Evolutionary conservation across 2,888 invertebrate genomes (phyloP).

Genomic region (Eulithis prunata): DNA sequence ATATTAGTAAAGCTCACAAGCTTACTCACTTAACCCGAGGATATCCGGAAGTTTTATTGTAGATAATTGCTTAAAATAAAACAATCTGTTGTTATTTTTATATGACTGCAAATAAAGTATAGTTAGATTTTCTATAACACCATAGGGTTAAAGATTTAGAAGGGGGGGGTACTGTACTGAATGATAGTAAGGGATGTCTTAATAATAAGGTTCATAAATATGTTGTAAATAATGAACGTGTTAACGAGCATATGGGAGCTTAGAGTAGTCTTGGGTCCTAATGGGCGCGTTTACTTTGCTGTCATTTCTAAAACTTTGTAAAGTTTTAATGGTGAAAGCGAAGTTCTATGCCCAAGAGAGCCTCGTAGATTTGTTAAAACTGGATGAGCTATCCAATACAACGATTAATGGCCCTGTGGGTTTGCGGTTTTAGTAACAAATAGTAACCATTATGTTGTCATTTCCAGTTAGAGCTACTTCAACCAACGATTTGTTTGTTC

Average conservation of each 20-base stretch:
- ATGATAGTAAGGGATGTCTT: constrained; percentile 25
- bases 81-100: constrained; percentile 82
- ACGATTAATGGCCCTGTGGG: constrained; percentile 61
- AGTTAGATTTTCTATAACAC: constrained; percentile 81
- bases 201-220: constrained; percentile 27
- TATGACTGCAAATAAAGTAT: constrained; percentile 80
- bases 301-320: constrained; percentile 26
- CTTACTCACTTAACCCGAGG: constrained; percentile 71
- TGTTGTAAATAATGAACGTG: constrained; percentile 34
- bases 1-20: constrained; percentile 72
- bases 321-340: constrained; percentile 29
- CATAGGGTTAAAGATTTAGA: constrained; percentile 61
- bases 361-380: constrained; percentile 49
- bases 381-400: constrained; percentile 75
- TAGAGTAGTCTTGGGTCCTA: constrained; percentile 27
- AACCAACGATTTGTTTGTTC: constrained; percentile 21
- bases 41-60: constrained; percentile 67
- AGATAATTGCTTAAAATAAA: constrained; percentile 77
- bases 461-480: constrained; percentile 17
- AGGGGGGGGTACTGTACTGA: constrained; percentile 39
- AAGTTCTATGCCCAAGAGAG: constrained; percentile 32
- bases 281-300: constrained; percentile 9
- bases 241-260: constrained; percentile 34
- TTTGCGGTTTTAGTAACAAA: constrained; percentile 48
- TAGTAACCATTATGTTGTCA: constrained; percentile 34